Percentiles rank a stretch among this genome's conserved stretches.
These are phyloP conservation scores for Atherinomorus stipes DNA, from an alignment of 2,113 vertebrate genomes.

Conservation along the genomic window DNA sequence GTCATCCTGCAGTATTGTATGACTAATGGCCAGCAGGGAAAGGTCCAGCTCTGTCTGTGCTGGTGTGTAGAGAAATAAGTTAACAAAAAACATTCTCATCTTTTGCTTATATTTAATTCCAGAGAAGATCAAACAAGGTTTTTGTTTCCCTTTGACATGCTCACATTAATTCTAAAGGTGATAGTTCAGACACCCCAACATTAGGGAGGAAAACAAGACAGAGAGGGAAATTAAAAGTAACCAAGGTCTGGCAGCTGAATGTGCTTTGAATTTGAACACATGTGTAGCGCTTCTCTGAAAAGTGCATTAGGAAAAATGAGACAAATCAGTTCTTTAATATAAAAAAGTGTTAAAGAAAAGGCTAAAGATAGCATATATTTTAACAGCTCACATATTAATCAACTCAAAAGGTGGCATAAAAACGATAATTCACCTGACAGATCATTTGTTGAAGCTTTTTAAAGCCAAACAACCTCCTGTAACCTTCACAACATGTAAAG, in stretches of 20 bases:
- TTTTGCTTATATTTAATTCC: not conserved
- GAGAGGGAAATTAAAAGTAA: not conserved
- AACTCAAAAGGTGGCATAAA: not conserved
- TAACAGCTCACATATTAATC: not conserved
- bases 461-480: not conserved
- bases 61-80: conserved; percentile 1
- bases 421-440: not conserved
- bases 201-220: not conserved
- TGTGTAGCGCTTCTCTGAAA: not conserved
- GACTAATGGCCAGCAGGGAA: conserved; percentile 30
- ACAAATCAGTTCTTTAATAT: not conserved
- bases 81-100: not conserved
- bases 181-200: not conserved
- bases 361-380: no score
- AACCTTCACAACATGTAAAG: not conserved
- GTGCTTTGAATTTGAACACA: conserved; percentile 3
- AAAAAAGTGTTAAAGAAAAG: not conserved
- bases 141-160: not conserved
- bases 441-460: not conserved
- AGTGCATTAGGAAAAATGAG: not conserved
- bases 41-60: conserved; percentile 18
- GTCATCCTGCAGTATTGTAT: conserved; percentile 37
- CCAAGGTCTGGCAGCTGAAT: not conserved
- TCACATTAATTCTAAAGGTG: not conserved
- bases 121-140: not conserved